Percentiles rank a stretch among this genome's conserved stretches.
phyloP scores from a whole-genome alignment of 1,140 invertebrate species.

The Psilanteris sp. region DNA sequence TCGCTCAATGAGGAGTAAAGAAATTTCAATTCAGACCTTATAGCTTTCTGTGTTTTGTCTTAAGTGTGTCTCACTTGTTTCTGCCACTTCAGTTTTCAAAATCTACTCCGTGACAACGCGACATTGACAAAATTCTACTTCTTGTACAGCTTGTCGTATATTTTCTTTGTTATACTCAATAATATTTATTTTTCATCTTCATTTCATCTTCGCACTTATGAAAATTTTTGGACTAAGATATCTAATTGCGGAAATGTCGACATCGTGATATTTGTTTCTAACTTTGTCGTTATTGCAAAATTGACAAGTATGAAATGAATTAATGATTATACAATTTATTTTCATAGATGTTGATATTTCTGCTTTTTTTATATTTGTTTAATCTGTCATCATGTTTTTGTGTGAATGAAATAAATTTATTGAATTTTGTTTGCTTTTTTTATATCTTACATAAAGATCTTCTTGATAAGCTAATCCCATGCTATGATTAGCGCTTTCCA shows the following conservation, averaged over 20 bases:
- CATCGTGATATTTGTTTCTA: conserved; percentile 12
- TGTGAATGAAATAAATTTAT: conserved; percentile 67
- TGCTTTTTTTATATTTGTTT: conserved; percentile 13
- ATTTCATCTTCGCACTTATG: conserved; percentile 19
- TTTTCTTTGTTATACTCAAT: background rate
- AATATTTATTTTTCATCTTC: conserved; percentile 22
- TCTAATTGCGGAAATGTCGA: background rate
- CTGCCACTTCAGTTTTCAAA: too few species aligned
- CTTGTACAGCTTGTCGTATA: conserved; percentile 43
- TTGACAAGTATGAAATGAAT: conserved; percentile 72
- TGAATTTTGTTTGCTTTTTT: conserved; percentile 27
- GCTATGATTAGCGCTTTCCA: conserved; percentile 81
- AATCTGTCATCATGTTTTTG: conserved; percentile 39
- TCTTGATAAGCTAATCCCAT: conserved; percentile 66
- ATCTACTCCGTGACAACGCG: too few species aligned
- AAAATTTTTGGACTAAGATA: conserved; percentile 8
- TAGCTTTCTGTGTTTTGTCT: background rate
- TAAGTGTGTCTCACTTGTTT: background rate
- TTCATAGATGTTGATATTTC: conserved; percentile 50
- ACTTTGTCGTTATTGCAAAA: conserved; percentile 5
- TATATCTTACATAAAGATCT: conserved; percentile 32
- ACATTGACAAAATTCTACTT: conserved; percentile 65
- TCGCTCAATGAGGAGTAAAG: conserved; percentile 18
- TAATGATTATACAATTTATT: conserved; percentile 46
- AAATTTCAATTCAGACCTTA: background rate